Evolutionary conservation across 1,140 invertebrate species (phyloP).

Genomic region (Drosophila equinoxialis): DNA sequence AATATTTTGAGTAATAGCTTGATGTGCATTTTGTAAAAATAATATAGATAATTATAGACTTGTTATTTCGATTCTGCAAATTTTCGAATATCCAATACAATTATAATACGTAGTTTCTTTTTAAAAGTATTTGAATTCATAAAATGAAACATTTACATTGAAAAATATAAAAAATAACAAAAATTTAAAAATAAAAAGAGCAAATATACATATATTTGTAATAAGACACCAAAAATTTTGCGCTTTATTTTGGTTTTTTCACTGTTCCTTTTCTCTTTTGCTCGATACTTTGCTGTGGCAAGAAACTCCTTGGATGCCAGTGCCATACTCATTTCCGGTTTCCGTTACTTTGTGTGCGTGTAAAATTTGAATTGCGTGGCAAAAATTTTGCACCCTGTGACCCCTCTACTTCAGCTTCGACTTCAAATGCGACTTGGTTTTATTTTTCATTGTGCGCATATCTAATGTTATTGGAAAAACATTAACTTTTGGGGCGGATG

Average conservation of each 20-base stretch:
- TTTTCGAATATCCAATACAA: too few relatives aligned
- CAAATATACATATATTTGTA: too few relatives aligned
- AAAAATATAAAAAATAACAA: too few relatives aligned
- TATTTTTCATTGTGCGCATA: conserved; percentile 50
- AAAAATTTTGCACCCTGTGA: conserved; percentile 50
- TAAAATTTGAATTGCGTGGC: conserved; percentile 74
- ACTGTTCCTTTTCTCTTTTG: background rate
- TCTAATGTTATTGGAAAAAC: conserved; percentile 64
- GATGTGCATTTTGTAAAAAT: too few relatives aligned
- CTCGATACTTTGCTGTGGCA: conserved; percentile 4
- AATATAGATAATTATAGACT: too few relatives aligned
- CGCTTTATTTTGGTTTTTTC: background rate
- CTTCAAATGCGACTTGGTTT: conserved; percentile 14
- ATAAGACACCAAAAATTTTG: too few relatives aligned
- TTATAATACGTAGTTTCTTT: too few relatives aligned
- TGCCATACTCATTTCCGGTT: conserved; percentile 79
- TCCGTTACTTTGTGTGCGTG: conserved; percentile 79
- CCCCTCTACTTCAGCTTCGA: background rate
- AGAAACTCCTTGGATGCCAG: conserved; percentile 60
- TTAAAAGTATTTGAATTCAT: too few relatives aligned
- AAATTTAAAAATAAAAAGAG: too few relatives aligned
- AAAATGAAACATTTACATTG: too few relatives aligned
- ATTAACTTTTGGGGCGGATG: conserved; percentile 53
- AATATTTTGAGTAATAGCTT: too few relatives aligned
- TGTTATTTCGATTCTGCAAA: too few relatives aligned